Evolutionary conservation across 1,140 invertebrate species (phyloP), one percentile per base, ranked within the genome.

Genomic region (Chionoecetes opilio): DNA sequence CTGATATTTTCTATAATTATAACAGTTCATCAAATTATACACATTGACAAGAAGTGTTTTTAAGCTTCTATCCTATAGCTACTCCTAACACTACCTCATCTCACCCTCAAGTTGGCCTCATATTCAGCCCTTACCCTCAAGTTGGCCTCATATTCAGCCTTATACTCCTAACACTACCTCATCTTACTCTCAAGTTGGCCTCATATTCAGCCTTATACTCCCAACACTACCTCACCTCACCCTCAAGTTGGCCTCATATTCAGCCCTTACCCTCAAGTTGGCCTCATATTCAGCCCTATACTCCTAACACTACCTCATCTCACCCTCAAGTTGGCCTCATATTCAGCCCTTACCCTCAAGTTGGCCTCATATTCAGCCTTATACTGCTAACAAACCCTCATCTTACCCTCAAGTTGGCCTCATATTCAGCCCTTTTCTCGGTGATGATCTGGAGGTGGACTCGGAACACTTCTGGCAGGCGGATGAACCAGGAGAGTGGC

Each of bases 311-410:
- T 53, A 17, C 46, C 63, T 38, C 26, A 26, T 29, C 92, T 53
- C 94, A 9, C 34, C 97, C 98, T 98, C 0, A 99, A 97, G 26
- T 97, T 97, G 88, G 98, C 98, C 97, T 99, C 98, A 97, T 98
- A 99, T 97, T 99, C 99, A 3, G 98, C 97, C 37, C 98, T 98
- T 96, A 98, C 97, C 97, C 98, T 98, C 0, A 99, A 97, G 26
- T 97, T 97, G 88, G 98, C 98, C 97, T 99, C 98, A 97, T 98
- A 99, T 97, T 99, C n/a, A n/a, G n/a, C n/a, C n/a, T n/a, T n/a
- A n/a, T n/a, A n/a, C n/a, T n/a, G n/a, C n/a, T n/a, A n/a, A n/a
- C n/a, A 46, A 38, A 32, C 32, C 38, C 21, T 21, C 29, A 5
- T 34, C 82, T 91, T 96, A 98, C 97, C 97, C 98, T 98, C 0